Base-by-base conservation (phyloP, 2,113 vertebrate genomes). In the Amazona guildingii region DNA sequence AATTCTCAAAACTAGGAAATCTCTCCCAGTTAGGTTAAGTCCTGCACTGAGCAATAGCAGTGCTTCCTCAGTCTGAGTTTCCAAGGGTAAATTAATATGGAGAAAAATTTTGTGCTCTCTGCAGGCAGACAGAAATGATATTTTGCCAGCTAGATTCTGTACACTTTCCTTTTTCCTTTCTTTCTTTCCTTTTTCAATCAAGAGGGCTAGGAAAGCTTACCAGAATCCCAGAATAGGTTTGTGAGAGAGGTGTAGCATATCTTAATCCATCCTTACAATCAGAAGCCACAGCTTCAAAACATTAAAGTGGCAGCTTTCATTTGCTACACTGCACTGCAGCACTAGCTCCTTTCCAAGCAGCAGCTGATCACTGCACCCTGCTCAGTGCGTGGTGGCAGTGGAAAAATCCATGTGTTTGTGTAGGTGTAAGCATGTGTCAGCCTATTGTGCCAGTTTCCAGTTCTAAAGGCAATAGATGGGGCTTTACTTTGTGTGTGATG, bases 371-470 rank as follows among this genome's bases (percentile, higher is more conserved):
- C 80, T 86, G 86, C 68, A 77, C n/a, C 25, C 61, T 75, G 31
- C 51, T 90, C 68, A 23, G 41, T 88, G 86, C 1, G 1, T 78
- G 94, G 64, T 59, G 46, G 39, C 70, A 86, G 75, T 44, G 68
- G 78, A 84, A 88, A 91, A 92, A 89, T 61, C 66, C 19, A 1
- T 84, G 80, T 54, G 62, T 70, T 64, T 79, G 51, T 82, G 94
- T 86, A 89, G 83, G 66, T 92, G 80, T 90, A 69, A 87, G 76
- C 51, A 31, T 67, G 86, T 94, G 81, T 87, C 89, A 95, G 89
- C 48, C 74, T 85, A 13, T 62, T 82, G 27, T 28, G 37, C 52
- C 63, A 51, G 44, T 69, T 90, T 70, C 77, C 44, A 76, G 5
- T 73, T 84, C 57, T 81, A 54, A 88, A 88, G 83, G 69, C 57